These are phyloP conservation scores for Allolobophora icterica DNA, from an alignment of 2,888 invertebrate genomes.

Conservation along the genomic window DNA sequence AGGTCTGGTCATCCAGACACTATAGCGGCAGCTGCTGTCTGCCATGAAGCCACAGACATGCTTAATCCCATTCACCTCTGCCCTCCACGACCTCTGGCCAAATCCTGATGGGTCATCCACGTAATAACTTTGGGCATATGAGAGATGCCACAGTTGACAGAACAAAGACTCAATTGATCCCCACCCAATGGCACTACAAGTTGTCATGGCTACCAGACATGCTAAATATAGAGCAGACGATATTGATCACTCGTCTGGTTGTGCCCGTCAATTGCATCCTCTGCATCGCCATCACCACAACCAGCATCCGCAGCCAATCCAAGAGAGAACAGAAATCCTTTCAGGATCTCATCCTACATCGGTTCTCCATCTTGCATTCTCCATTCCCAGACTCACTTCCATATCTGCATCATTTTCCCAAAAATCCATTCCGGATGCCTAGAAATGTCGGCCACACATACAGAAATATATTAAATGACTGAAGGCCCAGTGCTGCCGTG, in stretches of 20 bases:
- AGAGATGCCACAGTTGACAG: background rate
- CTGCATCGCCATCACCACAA: background rate
- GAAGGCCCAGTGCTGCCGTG: background rate
- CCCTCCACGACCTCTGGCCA: background rate
- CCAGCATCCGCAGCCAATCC: background rate
- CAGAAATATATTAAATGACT: background rate
- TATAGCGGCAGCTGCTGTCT: background rate
- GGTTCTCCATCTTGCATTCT: background rate
- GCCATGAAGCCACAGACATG: background rate
- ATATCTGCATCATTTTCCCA: background rate
- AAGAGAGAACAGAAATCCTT: background rate
- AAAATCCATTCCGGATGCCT: background rate
- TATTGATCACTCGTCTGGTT: slow-evolving; percentile 18
- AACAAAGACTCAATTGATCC: slow-evolving; percentile 22
- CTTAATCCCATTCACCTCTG: background rate
- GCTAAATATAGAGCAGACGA: slow-evolving; percentile 26
- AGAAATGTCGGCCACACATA: background rate
- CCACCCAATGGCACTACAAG: background rate
- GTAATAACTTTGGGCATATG: background rate
- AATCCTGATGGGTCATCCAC: background rate
- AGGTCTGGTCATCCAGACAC: background rate
- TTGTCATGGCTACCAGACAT: slow-evolving; percentile 29
- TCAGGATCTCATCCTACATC: background rate
- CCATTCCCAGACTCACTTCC: background rate
- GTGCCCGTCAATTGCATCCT: background rate